Evolutionary conservation across 2,797 vertebrate species (phyloP).

Genomic region (Lacerta bilineata): DNA sequence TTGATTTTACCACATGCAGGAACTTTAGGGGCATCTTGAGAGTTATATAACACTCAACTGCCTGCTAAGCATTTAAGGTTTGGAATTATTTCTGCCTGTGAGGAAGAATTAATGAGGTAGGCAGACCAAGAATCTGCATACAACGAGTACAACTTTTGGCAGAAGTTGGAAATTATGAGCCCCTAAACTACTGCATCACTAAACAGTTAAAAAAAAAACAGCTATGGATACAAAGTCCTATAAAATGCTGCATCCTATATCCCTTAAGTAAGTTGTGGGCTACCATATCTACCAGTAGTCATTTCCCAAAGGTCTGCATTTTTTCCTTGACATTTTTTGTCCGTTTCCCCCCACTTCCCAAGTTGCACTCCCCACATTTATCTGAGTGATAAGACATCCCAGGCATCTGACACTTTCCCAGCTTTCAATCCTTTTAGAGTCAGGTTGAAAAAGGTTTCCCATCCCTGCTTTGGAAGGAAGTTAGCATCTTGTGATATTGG

Average conservation of each 20-base stretch:
- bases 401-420: too few species aligned
- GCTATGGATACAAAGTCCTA: background rate
- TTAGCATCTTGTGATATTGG: too few species aligned
- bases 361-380: too few species aligned
- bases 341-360: too few species aligned
- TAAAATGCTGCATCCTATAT: background rate
- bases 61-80: background rate
- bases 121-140: background rate
- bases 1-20: background rate
- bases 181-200: background rate
- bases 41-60: background rate
- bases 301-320: background rate
- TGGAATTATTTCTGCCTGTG: background rate
- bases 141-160: background rate
- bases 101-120: background rate
- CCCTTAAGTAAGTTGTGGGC: background rate
- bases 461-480: too few species aligned
- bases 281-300: background rate
- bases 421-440: too few species aligned
- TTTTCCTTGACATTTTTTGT: background rate
- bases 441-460: too few species aligned
- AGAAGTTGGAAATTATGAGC: too few species aligned
- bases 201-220: too few species aligned
- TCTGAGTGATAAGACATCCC: too few species aligned
- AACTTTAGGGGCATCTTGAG: background rate